Base-by-base conservation (phyloP, 2,797 vertebrate species). In the Tokudaia muenninki region DNA sequence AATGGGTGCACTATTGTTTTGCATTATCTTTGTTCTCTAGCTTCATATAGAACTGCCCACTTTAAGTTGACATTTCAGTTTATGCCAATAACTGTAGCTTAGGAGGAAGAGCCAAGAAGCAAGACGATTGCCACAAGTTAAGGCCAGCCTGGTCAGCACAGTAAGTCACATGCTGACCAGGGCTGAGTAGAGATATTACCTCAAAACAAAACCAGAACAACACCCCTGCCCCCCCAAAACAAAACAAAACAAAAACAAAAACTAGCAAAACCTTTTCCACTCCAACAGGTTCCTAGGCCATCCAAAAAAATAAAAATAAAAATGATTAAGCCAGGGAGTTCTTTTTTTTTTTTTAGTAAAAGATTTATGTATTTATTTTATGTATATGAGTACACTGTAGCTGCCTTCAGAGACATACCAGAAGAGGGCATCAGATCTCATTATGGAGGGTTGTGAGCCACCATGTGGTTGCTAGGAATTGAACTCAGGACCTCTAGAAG, bases 141-240 rank as follows among this genome's bases (percentile, higher is more conserved):
- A 70, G 34, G 13, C 86, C n/a, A 57, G 67, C 67, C 70, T 59
- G 50, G 70, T 19, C 52, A 13, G 24, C 34, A 41, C 0, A 50
- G 86, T 22, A 21, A 41, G 24, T 29, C 34, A 26, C 67, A 31
- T 26, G 52, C n/a, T 22, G 21, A 26, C n/a, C 50, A 74, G 50
- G 70, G 29, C 67, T 41, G n/a, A 14, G 12, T 31, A 29, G 34
- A 55, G 9, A 59, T 16, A 55, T 24, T 55, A 29, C 67, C 50
- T 55, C 13, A 87, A 72, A 87, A 63, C 26, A 79, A 47, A 78
- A 16, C 75, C 24, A 78, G 41, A 29, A 19, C 65, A 74, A 21
- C 59, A 10, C 22, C 2, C 21, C 4, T 0, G 12, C 5, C 22
- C 5, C 29, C 65, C 14, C 2, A 3, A 6, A 6, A 22, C 0